Conservation (phyloP, 2,888 invertebrate species). For the Leptinotarsa tumamoca region DNA sequence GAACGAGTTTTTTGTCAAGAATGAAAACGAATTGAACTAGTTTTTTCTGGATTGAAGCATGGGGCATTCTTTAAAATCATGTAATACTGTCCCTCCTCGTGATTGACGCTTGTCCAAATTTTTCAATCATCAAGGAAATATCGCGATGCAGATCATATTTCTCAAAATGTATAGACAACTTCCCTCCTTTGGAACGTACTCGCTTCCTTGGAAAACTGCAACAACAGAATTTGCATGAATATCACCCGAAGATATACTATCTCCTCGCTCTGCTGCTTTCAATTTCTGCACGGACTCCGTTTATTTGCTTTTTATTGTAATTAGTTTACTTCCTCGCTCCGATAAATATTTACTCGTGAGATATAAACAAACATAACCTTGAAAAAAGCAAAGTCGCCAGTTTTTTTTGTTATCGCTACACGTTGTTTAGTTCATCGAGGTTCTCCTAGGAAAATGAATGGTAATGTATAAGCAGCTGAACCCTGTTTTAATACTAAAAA, state of each 20-base stretch:
- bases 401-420: background rate
- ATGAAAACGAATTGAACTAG: too few species aligned
- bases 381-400: slow-evolving; percentile 16
- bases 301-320: slow-evolving; percentile 17
- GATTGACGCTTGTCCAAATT: too few species aligned
- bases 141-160: too few species aligned
- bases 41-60: too few species aligned
- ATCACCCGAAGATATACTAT: background rate
- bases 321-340: slow-evolving; percentile 11
- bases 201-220: background rate
- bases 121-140: too few species aligned
- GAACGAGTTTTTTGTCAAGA: too few species aligned
- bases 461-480: slow-evolving; percentile 5
- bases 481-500: background rate
- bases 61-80: too few species aligned
- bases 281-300: background rate
- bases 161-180: too few species aligned
- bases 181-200: background rate
- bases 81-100: too few species aligned
- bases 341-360: slow-evolving; percentile 21
- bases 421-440: background rate
- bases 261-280: background rate
- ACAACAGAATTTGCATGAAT: background rate
- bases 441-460: background rate
- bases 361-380: slow-evolving; percentile 37